These are phyloP conservation scores for Catharus minimus DNA, from an alignment of 2,113 vertebrate species.

Conservation along the genomic window DNA sequence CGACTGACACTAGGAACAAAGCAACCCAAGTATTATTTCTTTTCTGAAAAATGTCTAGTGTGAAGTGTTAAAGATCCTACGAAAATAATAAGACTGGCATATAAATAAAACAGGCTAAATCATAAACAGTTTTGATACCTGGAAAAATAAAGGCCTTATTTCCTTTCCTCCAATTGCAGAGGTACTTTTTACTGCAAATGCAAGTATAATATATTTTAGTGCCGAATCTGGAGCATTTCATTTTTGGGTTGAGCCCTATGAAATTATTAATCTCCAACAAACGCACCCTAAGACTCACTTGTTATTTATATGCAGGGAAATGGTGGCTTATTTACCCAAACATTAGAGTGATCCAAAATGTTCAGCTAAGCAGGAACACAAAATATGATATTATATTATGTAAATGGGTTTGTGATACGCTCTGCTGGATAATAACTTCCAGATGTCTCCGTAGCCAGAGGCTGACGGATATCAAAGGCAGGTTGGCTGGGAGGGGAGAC, in stretches of 20 bases:
- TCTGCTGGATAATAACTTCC: conserved; percentile 80
- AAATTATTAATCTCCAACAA: not conserved
- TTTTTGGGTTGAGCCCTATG: not conserved
- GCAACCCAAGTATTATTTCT: not conserved
- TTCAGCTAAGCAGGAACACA: conserved; percentile 63
- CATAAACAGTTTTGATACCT: not conserved
- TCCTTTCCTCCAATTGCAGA: not conserved
- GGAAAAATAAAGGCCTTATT: not conserved
- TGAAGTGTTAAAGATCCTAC: not conserved
- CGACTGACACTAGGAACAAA: not conserved
- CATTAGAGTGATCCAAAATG: conserved; percentile 34
- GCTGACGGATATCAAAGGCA: conserved; percentile 75
- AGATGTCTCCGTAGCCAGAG: conserved; percentile 79
- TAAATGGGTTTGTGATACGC: conserved; percentile 69
- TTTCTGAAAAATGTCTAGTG: not conserved
- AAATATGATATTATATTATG: conserved; percentile 78
- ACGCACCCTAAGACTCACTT: not conserved
- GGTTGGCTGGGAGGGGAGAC: conserved; percentile 67
- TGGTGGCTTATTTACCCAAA: conserved; percentile 29
- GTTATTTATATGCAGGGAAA: not conserved
- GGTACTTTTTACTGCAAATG: not conserved
- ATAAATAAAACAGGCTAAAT: not conserved
- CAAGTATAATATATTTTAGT: not conserved
- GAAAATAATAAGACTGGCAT: not conserved
- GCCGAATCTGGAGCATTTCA: not conserved